Evolutionary conservation across 2,888 invertebrate genomes (phyloP).

Genomic region (Meandrusa payeni): DNA sequence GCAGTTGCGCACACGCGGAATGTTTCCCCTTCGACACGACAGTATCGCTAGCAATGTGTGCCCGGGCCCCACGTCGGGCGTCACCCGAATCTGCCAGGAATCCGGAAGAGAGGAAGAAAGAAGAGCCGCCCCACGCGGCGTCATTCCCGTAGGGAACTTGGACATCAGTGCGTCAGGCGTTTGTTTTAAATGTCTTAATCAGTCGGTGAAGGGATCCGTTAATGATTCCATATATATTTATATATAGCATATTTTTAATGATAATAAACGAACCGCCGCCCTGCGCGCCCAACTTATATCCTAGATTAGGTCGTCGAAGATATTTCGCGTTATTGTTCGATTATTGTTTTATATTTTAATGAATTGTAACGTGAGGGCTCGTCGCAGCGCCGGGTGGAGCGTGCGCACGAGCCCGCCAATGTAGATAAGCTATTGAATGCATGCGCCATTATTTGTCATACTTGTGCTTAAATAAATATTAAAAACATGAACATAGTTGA

Average conservation of each 20-base stretch:
- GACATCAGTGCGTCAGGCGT: background rate
- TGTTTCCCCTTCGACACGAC: conserved; percentile 56
- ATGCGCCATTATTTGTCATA: conserved; percentile 71
- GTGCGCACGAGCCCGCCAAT: conserved; percentile 36
- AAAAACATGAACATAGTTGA: conserved; percentile 47
- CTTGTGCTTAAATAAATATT: conserved; percentile 73
- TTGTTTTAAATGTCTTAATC: background rate
- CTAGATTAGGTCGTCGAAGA: conserved; percentile 29
- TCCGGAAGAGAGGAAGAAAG: conserved; percentile 30
- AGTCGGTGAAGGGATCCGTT: conserved; percentile 42
- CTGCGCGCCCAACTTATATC: conserved; percentile 25
- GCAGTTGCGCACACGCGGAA: background rate
- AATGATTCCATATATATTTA: conserved; percentile 22
- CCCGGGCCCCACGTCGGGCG: conserved; percentile 62
- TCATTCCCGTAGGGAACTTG: too few species aligned
- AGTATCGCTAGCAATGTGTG: conserved; percentile 77
- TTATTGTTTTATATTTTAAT: conserved; percentile 50
- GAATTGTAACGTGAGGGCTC: conserved; percentile 32
- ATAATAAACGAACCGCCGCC: too few species aligned
- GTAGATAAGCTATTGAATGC: conserved; percentile 62
- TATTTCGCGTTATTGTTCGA: conserved; percentile 25
- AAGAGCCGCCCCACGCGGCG: background rate
- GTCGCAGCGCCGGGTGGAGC: conserved; percentile 24
- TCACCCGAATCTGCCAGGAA: conserved; percentile 71
- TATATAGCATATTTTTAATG: conserved; percentile 31